phyloP scores from a whole-genome alignment of 2,888 invertebrate species.

The Cephus pulcher region DNA sequence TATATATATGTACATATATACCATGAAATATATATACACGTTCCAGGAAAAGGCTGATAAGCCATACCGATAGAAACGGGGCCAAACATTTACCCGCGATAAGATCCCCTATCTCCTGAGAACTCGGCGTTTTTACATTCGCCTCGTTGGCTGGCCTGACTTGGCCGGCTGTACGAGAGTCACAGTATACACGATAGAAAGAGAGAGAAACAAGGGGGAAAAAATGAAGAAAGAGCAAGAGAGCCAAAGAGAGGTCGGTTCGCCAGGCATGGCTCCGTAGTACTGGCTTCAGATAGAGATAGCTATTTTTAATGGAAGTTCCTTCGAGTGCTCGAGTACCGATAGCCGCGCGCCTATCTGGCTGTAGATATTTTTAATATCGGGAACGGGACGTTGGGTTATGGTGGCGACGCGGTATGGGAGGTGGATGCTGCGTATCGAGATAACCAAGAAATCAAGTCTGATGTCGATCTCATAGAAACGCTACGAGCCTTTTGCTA shows the following conservation, averaged over 20 bases:
- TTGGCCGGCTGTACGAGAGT: not conserved
- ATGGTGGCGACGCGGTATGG: conserved; percentile 2
- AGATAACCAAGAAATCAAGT: not conserved
- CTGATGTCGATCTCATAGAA: not conserved
- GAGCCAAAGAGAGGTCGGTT: conserved; percentile 13
- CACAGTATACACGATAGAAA: conserved; percentile 2
- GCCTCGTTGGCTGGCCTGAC: not conserved
- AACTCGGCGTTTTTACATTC: conserved; percentile 50
- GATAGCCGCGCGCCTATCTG: conserved; percentile 51
- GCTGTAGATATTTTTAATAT: conserved; percentile 58
- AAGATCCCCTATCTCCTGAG: conserved; percentile 61
- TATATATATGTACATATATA: no score
- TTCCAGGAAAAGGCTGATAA: conserved; percentile 22
- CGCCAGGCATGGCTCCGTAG: conserved; percentile 42
- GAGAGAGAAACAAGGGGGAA: conserved; percentile 18
- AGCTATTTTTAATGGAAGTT: conserved; percentile 61
- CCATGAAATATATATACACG: not conserved
- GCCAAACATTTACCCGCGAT: conserved; percentile 58
- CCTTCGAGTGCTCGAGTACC: conserved; percentile 48
- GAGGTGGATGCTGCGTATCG: not conserved
- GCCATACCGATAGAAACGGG: conserved; percentile 46
- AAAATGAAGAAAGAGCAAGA: not conserved
- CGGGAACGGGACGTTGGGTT: conserved; percentile 45
- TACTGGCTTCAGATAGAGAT: conserved; percentile 52
- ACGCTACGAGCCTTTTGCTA: not conserved